Evolutionary conservation across 2,888 invertebrate genomes (phyloP).

Genomic region (Ceraclea dissimilis): DNA sequence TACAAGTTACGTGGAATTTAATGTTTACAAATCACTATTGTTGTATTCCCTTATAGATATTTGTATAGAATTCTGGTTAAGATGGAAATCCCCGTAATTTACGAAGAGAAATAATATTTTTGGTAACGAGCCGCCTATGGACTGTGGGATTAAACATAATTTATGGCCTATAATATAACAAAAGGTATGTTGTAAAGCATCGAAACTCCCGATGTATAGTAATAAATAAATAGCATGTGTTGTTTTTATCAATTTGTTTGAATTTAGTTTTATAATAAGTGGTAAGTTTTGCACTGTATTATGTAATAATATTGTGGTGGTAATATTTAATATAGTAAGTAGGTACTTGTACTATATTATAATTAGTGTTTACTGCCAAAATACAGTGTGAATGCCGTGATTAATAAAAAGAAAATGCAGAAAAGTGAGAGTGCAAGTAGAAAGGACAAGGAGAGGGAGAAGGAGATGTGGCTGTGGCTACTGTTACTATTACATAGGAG

Average conservation of each 20-base stretch:
- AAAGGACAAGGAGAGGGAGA: background rate
- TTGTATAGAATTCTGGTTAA: too few relatives aligned
- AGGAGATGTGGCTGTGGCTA: constrained; percentile 28
- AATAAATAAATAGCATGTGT: background rate
- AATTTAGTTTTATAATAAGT: background rate
- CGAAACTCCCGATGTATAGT: background rate
- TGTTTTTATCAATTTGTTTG: constrained; percentile 1
- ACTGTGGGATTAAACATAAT: too few relatives aligned
- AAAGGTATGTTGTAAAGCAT: background rate
- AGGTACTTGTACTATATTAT: background rate
- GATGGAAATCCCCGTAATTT: too few relatives aligned
- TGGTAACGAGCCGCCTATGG: too few relatives aligned
- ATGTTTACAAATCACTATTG: too few relatives aligned
- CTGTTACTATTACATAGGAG: constrained; percentile 20
- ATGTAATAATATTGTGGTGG: background rate
- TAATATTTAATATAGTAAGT: background rate
- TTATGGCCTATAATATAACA: too few relatives aligned
- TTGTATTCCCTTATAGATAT: too few relatives aligned
- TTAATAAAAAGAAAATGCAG: constrained; percentile 16
- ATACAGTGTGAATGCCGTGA: constrained; percentile 21
- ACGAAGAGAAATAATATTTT: too few relatives aligned
- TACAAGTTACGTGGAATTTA: too few relatives aligned
- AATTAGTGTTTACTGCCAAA: constrained; percentile 3
- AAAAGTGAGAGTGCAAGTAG: constrained; percentile 17
- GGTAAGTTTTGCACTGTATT: background rate